Conservation (phyloP, 1,140 invertebrate genomes). For the Gonioctena quinquepunctata region DNA sequence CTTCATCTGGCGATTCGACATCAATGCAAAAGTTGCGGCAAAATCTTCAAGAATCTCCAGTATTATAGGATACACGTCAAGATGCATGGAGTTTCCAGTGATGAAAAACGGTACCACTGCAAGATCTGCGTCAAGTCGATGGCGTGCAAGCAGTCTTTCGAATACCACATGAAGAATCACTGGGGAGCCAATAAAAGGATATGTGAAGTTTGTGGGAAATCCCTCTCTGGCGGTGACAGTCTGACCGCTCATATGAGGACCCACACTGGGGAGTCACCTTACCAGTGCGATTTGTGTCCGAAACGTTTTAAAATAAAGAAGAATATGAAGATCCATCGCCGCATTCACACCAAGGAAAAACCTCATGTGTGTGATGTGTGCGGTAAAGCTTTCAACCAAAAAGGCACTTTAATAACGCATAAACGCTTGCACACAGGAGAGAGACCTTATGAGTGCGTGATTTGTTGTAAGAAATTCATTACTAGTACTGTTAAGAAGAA, state of each 20-base stretch:
- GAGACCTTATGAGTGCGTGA: constrained; percentile 28
- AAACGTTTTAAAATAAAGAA: constrained; percentile 48
- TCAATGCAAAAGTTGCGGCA: background rate
- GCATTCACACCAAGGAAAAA: constrained; percentile 30
- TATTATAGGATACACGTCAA: background rate
- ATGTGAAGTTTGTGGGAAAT: constrained; percentile 28
- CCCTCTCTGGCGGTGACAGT: constrained; percentile 39
- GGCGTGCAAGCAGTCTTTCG: background rate
- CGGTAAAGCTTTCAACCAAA: constrained; percentile 31
- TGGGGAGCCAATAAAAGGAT: constrained; percentile 14
- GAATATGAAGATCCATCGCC: constrained; percentile 44
- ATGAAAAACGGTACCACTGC: background rate
- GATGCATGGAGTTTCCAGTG: background rate
- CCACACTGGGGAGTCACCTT: constrained; percentile 49
- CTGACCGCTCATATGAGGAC: constrained; percentile 44
- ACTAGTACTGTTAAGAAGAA: constrained; percentile 32
- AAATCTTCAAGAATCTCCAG: background rate
- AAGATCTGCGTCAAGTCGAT: background rate
- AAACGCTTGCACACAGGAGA: constrained; percentile 18
- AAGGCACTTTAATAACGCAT: constrained; percentile 27
- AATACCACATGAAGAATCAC: background rate
- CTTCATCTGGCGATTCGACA: background rate
- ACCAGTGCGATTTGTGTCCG: constrained; percentile 42
- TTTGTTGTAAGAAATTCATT: constrained; percentile 46
- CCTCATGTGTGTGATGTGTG: constrained; percentile 11